Percentiles rank a stretch among this genome's conserved stretches.
Conservation (phyloP, 2,113 vertebrate species). For the Perognathus longimembris region DNA sequence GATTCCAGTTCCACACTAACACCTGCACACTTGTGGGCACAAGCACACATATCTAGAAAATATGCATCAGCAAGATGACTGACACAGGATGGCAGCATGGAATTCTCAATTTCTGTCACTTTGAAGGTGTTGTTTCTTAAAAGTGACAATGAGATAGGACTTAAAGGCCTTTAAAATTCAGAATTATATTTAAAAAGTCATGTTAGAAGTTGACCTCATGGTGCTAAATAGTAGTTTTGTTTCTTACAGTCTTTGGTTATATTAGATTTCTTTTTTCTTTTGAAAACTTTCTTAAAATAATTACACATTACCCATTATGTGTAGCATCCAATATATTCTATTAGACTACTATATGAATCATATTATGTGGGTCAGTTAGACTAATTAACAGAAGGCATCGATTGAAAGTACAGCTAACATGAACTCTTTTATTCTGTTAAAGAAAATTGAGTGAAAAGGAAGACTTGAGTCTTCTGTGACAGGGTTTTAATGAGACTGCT, state of each 20-base stretch:
- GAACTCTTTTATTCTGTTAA: slow-evolving; percentile 49
- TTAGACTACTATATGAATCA: neutral
- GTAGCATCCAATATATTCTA: neutral
- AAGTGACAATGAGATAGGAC: neutral
- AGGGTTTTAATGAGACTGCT: slow-evolving; percentile 52
- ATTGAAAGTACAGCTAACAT: neutral
- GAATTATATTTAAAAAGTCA: neutral
- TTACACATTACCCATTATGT: neutral
- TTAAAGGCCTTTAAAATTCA: neutral
- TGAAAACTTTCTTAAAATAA: slow-evolving; percentile 28
- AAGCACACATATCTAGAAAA: neutral
- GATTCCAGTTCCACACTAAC: neutral
- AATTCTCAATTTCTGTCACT: slow-evolving; percentile 9
- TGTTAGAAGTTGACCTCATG: neutral
- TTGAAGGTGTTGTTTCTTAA: neutral
- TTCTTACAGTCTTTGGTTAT: neutral
- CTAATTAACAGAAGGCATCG: slow-evolving; percentile 13
- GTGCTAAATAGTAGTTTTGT: neutral
- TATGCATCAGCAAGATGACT: neutral
- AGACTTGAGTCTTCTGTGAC: neutral
- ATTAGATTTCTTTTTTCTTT: slow-evolving; percentile 15
- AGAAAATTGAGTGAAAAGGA: slow-evolving; percentile 13
- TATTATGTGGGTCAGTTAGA: neutral
- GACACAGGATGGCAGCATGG: slow-evolving; percentile 27
- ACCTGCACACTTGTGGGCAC: neutral